A percentile compares a stretch with the other conserved stretches of the same genome.
Conservation (phyloP, 2,888 invertebrate species). For the Apoda limacodes region DNA sequence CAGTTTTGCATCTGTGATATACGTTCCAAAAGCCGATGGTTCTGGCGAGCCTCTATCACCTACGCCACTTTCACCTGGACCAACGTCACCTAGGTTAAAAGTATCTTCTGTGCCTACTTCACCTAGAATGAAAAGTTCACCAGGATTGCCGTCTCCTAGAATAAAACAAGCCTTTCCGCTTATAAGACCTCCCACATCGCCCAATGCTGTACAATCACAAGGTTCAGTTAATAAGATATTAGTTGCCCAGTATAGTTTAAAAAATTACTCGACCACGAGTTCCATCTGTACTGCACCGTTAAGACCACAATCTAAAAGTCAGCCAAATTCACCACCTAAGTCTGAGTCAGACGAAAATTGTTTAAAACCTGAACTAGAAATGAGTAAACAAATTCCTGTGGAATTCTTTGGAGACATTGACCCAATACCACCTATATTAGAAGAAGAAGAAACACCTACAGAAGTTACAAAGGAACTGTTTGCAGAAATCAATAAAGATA, state of each 20-base stretch:
- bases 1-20: slow-evolving; percentile 93
- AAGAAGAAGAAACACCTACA: slow-evolving; percentile 48
- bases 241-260: slow-evolving; percentile 69
- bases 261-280: slow-evolving; percentile 53
- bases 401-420: slow-evolving; percentile 54
- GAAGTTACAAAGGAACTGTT: slow-evolving; percentile 49
- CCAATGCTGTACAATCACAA: slow-evolving; percentile 65
- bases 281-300: slow-evolving; percentile 31
- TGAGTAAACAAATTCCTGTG: slow-evolving; percentile 40
- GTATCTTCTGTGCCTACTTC: slow-evolving; percentile 83
- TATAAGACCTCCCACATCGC: slow-evolving; percentile 71
- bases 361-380: slow-evolving; percentile 32
- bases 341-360: slow-evolving; percentile 49
- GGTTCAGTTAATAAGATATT: slow-evolving; percentile 66
- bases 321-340: slow-evolving; percentile 61
- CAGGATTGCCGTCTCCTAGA: slow-evolving; percentile 74
- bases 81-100: slow-evolving; percentile 72
- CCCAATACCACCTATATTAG: slow-evolving; percentile 56
- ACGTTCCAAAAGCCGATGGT: slow-evolving; percentile 85
- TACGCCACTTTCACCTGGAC: slow-evolving; percentile 71
- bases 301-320: slow-evolving; percentile 59
- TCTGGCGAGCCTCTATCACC: slow-evolving; percentile 70
- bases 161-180: slow-evolving; percentile 74
- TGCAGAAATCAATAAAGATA: slow-evolving; percentile 59
- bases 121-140: slow-evolving; percentile 78